phyloP scores from a whole-genome alignment of 2,797 vertebrate species.

The Enteromius radiatus region DNA sequence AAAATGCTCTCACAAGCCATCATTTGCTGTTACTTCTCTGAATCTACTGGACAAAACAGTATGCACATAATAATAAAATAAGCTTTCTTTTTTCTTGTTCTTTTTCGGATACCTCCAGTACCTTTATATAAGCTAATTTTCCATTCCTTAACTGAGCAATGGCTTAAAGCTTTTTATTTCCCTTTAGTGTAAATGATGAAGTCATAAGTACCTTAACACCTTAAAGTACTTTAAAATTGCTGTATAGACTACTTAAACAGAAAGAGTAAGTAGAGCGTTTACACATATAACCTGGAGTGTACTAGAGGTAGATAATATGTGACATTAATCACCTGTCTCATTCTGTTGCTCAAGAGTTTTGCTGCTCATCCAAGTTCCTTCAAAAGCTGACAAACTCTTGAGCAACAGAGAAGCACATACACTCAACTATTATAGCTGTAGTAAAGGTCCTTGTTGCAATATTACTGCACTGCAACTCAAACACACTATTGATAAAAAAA shows the following conservation, averaged over 20 bases:
- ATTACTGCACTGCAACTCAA: neutral
- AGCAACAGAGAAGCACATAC: neutral
- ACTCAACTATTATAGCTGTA: neutral
- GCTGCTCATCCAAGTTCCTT: neutral
- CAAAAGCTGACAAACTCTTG: neutral
- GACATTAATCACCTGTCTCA: neutral
- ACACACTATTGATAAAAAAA: neutral
- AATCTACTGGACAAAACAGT: neutral
- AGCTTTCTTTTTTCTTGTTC: no score
- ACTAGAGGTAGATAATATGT: neutral
- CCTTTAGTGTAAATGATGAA: neutral
- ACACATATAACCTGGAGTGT: no score
- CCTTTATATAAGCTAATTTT: neutral
- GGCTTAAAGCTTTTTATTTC: neutral
- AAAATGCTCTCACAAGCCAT: neutral
- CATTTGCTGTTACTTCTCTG: neutral
- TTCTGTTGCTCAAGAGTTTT: constrained; percentile 8
- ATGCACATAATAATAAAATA: neutral
- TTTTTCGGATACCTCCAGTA: neutral
- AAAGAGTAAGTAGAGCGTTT: no score
- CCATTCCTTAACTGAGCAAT: neutral
- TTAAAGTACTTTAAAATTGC: no score
- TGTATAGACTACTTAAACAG: neutral
- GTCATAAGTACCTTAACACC: neutral
- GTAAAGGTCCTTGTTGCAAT: neutral